Conservation (phyloP, 2,888 invertebrate species). For the Acanthosoma haemorrhoidale region DNA sequence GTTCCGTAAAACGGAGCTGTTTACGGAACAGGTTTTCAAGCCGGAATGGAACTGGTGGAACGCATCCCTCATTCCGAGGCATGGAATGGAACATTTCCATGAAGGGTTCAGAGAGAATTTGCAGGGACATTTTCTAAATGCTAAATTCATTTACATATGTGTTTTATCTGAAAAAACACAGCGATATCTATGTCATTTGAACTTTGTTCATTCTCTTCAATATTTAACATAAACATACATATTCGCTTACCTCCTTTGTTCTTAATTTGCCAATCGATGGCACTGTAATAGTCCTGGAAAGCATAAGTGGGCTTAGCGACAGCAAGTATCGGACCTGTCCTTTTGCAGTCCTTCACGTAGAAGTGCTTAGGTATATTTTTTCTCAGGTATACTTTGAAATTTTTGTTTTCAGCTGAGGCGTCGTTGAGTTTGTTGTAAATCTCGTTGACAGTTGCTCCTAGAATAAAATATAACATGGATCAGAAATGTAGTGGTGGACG, state of each 20-base stretch:
- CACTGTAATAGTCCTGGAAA: conserved; percentile 52
- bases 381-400: conserved; percentile 55
- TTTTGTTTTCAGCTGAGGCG: not conserved
- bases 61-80: too few relatives aligned
- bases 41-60: too few relatives aligned
- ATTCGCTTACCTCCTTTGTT: conserved; percentile 44
- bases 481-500: not conserved
- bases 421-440: conserved; percentile 42
- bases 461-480: not conserved
- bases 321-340: conserved; percentile 58
- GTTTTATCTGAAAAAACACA: not conserved
- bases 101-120: too few relatives aligned
- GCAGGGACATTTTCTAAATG: too few relatives aligned
- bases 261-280: conserved; percentile 51
- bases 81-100: too few relatives aligned
- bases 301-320: conserved; percentile 59
- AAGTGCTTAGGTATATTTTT: conserved; percentile 55
- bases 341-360: conserved; percentile 56
- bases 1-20: too few relatives aligned
- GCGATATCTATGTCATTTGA: too few relatives aligned
- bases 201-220: too few relatives aligned
- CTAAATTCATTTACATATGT: too few relatives aligned
- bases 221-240: too few relatives aligned
- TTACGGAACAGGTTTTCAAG: too few relatives aligned
- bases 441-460: conserved; percentile 45